Base-by-base conservation (phyloP, 2,113 vertebrate genomes). In the Crypturellus undulatus region DNA sequence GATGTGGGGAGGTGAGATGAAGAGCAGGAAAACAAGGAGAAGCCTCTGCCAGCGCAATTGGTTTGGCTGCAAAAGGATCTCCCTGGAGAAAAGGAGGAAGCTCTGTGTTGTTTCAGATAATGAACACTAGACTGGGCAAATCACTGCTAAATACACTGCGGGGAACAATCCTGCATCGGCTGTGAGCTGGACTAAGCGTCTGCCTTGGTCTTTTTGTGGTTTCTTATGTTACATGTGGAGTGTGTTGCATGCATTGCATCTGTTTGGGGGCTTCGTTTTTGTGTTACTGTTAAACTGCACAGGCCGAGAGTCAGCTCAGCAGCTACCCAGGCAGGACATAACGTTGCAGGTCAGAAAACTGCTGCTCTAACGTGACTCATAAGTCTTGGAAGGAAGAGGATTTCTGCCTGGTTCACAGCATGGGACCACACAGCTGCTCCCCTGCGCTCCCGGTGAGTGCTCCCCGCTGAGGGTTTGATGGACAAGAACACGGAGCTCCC, bases 101-200 rank as follows among this genome's bases (percentile, higher is more conserved):
- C 47, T 94, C 59, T 81, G 42, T 84, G 65, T 80, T 80, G 69
- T 56, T 96, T 88, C 59, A 84, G 59, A 78, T 93, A 88, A 96
- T 92, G 80, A 73, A 17, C 77, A 30, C 79, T 62, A 19, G 45
- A 36, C 47, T 63, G 88, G 95, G 76, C 94, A 96, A 90, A 92
- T 86, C 36, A 9, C 62, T 84, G 63, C 92, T 87, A 79, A 96
- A 77, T 65, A 49, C 12, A 65, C 90, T 81, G 65, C 16, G 30
- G 90, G 92, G 93, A 92, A 15, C 1, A 24, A 69, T 81, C 86
- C 63, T 68, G 34, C 6, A 2, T 62, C 0, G 2, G 36, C 90
- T 43, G 47, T 4, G 84, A 91, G 91, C 65, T 69, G 93, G 9
- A 12, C 73, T 45, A 30, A 90, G 49, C 4, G 62, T 79, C 78